Evolutionary conservation across 2,888 invertebrate genomes (phyloP).

Genomic region (Ectemnius cavifrons): DNA sequence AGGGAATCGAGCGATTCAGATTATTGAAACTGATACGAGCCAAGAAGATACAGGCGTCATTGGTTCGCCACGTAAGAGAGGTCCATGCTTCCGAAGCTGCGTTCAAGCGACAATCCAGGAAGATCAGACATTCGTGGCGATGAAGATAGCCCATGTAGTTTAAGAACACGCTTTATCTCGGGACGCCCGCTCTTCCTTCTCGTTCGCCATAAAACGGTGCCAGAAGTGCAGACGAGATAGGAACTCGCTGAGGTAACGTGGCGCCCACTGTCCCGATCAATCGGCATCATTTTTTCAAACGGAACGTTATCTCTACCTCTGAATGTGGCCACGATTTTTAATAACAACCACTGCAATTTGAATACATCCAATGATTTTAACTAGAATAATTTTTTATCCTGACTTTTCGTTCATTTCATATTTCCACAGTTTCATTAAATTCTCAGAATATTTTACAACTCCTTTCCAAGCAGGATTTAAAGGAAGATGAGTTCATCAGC

Average conservation of each 20-base stretch:
- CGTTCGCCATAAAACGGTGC: slow-evolving; percentile 4
- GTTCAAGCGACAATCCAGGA: slow-evolving; percentile 22
- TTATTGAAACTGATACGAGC: background rate
- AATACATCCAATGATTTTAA: too few relatives aligned
- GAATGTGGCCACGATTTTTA: too few relatives aligned
- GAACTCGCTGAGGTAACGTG: background rate
- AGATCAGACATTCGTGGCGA: slow-evolving; percentile 21
- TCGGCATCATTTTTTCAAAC: slow-evolving; percentile 33
- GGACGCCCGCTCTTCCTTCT: background rate
- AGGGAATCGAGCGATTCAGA: background rate
- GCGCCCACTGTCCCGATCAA: slow-evolving; percentile 20
- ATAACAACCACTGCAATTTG: too few relatives aligned
- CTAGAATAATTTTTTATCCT: too few relatives aligned
- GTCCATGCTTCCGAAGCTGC: slow-evolving; percentile 1
- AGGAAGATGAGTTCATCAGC: too few relatives aligned
- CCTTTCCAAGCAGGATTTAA: too few relatives aligned
- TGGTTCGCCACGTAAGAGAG: slow-evolving; percentile 19
- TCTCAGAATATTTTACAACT: too few relatives aligned
- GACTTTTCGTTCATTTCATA: too few relatives aligned
- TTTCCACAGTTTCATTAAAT: too few relatives aligned
- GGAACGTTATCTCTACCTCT: slow-evolving; percentile 20
- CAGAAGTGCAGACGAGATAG: slow-evolving; percentile 13
- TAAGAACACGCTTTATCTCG: slow-evolving; percentile 28
- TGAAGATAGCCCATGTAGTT: slow-evolving; percentile 35
- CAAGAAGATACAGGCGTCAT: slow-evolving; percentile 17